Evolutionary conservation across 1,140 invertebrate genomes (phyloP), one percentile per base, ranked within the genome.

Genomic region (Diachasmimorpha longicaudata): DNA sequence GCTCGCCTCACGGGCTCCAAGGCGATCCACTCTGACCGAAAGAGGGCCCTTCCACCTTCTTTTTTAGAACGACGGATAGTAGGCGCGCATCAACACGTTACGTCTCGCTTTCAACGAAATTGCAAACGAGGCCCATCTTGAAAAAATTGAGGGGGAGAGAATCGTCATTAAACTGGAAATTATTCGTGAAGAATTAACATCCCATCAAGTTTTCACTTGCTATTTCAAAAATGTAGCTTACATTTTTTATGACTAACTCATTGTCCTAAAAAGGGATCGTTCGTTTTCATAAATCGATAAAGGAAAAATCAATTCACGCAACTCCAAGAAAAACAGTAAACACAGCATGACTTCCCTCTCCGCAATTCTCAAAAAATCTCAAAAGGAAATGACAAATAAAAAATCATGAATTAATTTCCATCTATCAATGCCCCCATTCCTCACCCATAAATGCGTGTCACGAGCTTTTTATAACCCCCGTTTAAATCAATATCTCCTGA

Each of bases 1-100:
- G 84, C 85, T 39, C 36, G 79, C 78, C 84, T 85, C 84, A 85
- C 81, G 79, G 83, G 85, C 86, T 88, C 86, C 86, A 87, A 87
- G 86, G 86, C 86, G 86, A 88, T 86, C 86, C 85, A 87, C 86
- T 87, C 85, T 83, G 80, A 77, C 84, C 85, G 85, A 86, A 84
- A 79, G 83, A 55, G 46, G 13, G 71, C 52, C 77, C 75, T 79
- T 81, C 81, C 80, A 77, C 78, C 70, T 75, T 52, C 52, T 73
- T 70, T 82, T 83, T 82, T 78, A 81, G 82, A 52, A 85, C 84
- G 63, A 76, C 74, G 69, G 69, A 86, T 86, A 87, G 85, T 84
- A 85, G 81, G 83, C 80, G 83, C 80, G 84, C 82, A 87, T 87
- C 84, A 87, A 84, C 85, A 81, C 82, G 82, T 83, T 84, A 86